Percentiles rank a stretch among this genome's conserved stretches.
These are phyloP conservation scores for Bathybates hornii DNA, from an alignment of 2,113 vertebrate genomes.

Conservation along the genomic window DNA sequence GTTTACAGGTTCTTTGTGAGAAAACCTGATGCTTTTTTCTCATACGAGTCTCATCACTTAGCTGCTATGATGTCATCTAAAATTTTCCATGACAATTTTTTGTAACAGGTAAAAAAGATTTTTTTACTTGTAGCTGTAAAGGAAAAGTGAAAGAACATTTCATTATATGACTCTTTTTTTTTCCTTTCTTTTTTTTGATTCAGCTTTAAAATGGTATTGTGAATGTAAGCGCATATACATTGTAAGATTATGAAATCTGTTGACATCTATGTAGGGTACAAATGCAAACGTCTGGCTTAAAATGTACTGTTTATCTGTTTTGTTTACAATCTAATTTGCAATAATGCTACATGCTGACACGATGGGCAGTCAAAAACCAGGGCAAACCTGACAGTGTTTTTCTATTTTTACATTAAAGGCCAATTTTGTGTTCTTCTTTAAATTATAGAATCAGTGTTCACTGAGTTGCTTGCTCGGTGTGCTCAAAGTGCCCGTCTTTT, in stretches of 20 bases:
- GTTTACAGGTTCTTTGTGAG: slow-evolving; percentile 43
- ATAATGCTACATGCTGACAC: neutral
- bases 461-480: neutral
- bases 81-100: neutral
- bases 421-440: neutral
- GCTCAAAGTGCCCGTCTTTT: neutral
- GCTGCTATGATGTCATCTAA: neutral
- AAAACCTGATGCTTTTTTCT: neutral
- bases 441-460: neutral
- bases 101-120: neutral
- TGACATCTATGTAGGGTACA: neutral
- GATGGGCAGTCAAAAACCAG: neutral
- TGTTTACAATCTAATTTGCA: neutral
- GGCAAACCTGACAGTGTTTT: neutral
- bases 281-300: neutral
- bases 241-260: neutral
- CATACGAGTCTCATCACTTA: neutral
- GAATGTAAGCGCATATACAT: neutral
- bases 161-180: neutral
- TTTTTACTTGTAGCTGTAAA: neutral
- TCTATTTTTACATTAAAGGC: neutral
- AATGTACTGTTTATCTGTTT: neutral
- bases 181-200: neutral
- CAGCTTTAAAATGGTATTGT: neutral
- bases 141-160: neutral